Base-by-base conservation (phyloP, 1,140 invertebrate genomes). In the Physella acuta region DNA sequence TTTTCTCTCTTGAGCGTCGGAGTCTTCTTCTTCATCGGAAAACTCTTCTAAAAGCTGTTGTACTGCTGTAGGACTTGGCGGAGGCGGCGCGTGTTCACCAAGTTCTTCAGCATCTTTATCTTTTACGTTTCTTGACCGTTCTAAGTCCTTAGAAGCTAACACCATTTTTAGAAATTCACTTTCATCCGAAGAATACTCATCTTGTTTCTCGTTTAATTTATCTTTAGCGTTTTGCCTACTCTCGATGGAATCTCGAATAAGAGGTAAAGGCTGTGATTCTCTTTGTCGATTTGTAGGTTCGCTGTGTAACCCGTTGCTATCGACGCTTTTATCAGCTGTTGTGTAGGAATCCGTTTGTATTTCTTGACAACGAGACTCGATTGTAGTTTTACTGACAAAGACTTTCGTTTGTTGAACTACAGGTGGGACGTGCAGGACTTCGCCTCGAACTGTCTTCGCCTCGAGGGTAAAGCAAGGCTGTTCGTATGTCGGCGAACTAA, bases 1-100 rank as follows among this genome's bases (percentile, higher is more conserved):
- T 30, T 69, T 30, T 14, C 56, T 65, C 31, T 59, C 24, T 36
- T 36, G 36, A 53, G 14, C 61, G 17, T 72, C 65, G n/a, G 71
- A 59, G 14, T 65, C 67, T n/a, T 61, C 59, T 33, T 71, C 65
- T n/a, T 74, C 75, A 24, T 73, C 74, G 26, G 71, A 69, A 28
- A 64, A 53, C 33, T 65, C 65, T 30, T 72, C 72, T 16, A 55
- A 59, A 26, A 76, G 62, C 2, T 52, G 36, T 33, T 76, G 72
- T 65, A 72, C 71, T 0, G 70, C 72, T 0, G 70, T 64, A 16
- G 75, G 75, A 51, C 72, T 76, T 20, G 75, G 75, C 14, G 74
- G 74, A 31, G 75, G 75, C 0, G 69, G 68, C 55, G 28, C 36
- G n/a, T 64, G 11, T 20, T 71, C 58, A 36, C 36, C 31, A 51